These are phyloP conservation scores for Tachyglossus aculeatus DNA, from an alignment of 2,797 vertebrate genomes.

Conservation along the genomic window DNA sequence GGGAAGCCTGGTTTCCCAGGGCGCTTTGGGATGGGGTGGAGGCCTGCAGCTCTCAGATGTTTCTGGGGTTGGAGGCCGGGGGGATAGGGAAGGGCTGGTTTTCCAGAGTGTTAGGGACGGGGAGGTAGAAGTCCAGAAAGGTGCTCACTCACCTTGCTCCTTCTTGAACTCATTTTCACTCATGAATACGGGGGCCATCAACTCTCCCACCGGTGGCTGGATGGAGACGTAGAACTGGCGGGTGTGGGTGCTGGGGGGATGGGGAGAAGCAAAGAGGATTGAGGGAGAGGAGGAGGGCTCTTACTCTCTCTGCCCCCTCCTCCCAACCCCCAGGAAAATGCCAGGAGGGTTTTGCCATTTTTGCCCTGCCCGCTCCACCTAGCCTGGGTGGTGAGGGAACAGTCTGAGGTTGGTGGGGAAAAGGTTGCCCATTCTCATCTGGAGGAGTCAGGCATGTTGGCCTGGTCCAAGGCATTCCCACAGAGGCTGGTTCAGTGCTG, in stretches of 20 bases:
- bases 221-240: slow-evolving; percentile 95
- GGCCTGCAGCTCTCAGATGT: neutral
- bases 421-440: too few relatives aligned
- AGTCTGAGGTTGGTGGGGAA: too few relatives aligned
- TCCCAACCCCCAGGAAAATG: neutral
- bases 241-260: slow-evolving; percentile 82
- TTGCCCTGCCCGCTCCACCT: too few relatives aligned
- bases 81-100: fast-evolving
- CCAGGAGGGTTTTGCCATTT: neutral
- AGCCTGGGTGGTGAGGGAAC: too few relatives aligned
- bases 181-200: slow-evolving; percentile 93
- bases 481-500: too few relatives aligned
- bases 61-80: fast-evolving
- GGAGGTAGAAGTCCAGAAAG: neutral
- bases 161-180: slow-evolving; percentile 97
- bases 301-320: too few relatives aligned
- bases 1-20: neutral
- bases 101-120: too few relatives aligned
- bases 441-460: too few relatives aligned
- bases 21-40: neutral
- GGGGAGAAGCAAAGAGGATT: neutral
- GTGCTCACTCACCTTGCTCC: slow-evolving; percentile 87
- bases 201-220: slow-evolving; percentile 94
- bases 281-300: neutral
- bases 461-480: too few relatives aligned